Evolutionary conservation across 2,797 vertebrate genomes (phyloP).

Genomic region (Muraenolepis orangiensis): DNA sequence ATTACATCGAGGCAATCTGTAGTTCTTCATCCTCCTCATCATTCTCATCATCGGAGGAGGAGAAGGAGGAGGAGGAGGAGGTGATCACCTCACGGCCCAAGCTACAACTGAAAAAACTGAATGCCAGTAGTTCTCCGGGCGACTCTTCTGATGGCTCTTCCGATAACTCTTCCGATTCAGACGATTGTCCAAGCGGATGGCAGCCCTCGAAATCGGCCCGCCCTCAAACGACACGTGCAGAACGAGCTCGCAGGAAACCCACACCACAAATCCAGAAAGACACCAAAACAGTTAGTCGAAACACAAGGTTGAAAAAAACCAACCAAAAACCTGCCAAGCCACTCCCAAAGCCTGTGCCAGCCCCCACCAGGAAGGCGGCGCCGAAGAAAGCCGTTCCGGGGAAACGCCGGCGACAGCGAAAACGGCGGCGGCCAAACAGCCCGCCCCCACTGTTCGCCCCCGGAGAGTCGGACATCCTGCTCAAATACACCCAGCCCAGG

Average conservation of each 20-base stretch:
- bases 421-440: background rate
- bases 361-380: background rate
- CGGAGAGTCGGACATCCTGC: conserved; percentile 67
- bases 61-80: background rate
- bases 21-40: no score
- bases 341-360: background rate
- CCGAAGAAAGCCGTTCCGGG: conserved; percentile 4
- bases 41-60: background rate
- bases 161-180: background rate
- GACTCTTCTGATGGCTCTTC: background rate
- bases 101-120: background rate
- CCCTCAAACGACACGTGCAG: background rate
- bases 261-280: background rate
- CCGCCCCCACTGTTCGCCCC: conserved; percentile 48
- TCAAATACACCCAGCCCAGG: conserved; percentile 56
- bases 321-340: background rate
- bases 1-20: conserved; percentile 22
- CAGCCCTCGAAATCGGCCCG: conserved; percentile 9
- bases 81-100: background rate
- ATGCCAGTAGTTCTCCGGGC: background rate
- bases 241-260: background rate
- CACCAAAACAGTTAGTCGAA: background rate
- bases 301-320: conserved; percentile 22
- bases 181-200: conserved; percentile 9
- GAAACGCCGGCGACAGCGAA: conserved; percentile 39